Conservation (phyloP, 2,113 vertebrate genomes). For the Turnix velox region DNA sequence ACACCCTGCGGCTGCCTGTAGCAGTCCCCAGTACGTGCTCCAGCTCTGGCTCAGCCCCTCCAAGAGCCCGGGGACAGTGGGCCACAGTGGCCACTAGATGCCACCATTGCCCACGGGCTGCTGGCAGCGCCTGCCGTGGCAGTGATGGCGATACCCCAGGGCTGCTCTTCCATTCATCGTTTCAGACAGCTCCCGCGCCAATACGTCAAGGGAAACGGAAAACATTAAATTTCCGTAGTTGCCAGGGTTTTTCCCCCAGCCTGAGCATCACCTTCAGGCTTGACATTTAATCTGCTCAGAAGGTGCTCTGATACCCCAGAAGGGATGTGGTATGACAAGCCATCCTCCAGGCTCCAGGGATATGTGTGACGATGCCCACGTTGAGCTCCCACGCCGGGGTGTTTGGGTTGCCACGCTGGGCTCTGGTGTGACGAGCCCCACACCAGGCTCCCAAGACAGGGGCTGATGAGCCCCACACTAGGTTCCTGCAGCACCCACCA, state of each 20-base stretch:
- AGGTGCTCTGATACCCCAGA: fast-evolving
- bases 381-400: not conserved
- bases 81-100: not conserved
- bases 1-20: fast-evolving
- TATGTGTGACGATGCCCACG: not conserved
- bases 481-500: too few relatives aligned
- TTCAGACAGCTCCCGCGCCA: not conserved
- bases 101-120: not conserved
- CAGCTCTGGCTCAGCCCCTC: not conserved
- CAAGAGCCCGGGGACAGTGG: not conserved
- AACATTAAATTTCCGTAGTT: not conserved
- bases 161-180: not conserved
- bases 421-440: not conserved
- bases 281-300: not conserved
- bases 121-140: not conserved
- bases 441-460: too few relatives aligned
- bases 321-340: not conserved
- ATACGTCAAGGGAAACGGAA: not conserved
- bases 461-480: too few relatives aligned
- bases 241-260: not conserved
- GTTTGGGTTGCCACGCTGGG: too few relatives aligned
- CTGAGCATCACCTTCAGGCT: not conserved
- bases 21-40: not conserved
- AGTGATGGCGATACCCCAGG: fast-evolving
- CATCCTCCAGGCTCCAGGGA: not conserved